Conservation (phyloP, 2,888 invertebrate genomes). For the Polydrusus cervinus region DNA sequence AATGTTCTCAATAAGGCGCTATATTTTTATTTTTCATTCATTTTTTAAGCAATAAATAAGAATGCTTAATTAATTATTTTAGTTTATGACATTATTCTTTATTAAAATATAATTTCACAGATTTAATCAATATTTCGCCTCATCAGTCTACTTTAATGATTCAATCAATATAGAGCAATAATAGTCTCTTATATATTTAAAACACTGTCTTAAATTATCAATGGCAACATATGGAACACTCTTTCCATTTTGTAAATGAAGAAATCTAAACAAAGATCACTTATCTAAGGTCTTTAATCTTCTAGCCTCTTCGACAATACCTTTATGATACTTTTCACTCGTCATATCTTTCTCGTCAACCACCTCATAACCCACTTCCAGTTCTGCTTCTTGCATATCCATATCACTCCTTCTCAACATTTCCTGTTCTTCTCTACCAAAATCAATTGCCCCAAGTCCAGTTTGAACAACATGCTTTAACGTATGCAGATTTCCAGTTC, state of each 20-base stretch:
- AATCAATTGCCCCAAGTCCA: slow-evolving; percentile 69
- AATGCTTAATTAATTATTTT: background rate
- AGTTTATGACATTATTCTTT: background rate
- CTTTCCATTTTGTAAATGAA: background rate
- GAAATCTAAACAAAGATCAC: background rate
- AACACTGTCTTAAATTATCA: background rate
- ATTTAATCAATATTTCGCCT: background rate
- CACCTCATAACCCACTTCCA: slow-evolving; percentile 76
- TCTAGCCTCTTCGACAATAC: slow-evolving; percentile 75
- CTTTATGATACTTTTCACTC: slow-evolving; percentile 76
- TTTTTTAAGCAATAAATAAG: background rate
- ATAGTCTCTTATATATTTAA: background rate
- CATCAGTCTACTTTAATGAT: background rate
- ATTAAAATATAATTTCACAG: background rate
- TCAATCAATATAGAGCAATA: background rate
- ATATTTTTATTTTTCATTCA: too few relatives aligned
- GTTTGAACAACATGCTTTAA: slow-evolving; percentile 69
- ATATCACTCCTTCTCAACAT: slow-evolving; percentile 46
- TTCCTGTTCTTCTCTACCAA: slow-evolving; percentile 53
- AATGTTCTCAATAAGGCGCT: too few relatives aligned
- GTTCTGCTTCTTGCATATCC: slow-evolving; percentile 74
- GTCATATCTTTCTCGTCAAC: slow-evolving; percentile 74
- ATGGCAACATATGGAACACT: slow-evolving; percentile 16
- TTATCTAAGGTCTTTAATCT: slow-evolving; percentile 56
- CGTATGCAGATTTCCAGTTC: slow-evolving; percentile 66